A percentile compares a stretch with the other conserved stretches of the same genome.
Conservation (phyloP, 2,113 vertebrate species). For the Conger conger region DNA sequence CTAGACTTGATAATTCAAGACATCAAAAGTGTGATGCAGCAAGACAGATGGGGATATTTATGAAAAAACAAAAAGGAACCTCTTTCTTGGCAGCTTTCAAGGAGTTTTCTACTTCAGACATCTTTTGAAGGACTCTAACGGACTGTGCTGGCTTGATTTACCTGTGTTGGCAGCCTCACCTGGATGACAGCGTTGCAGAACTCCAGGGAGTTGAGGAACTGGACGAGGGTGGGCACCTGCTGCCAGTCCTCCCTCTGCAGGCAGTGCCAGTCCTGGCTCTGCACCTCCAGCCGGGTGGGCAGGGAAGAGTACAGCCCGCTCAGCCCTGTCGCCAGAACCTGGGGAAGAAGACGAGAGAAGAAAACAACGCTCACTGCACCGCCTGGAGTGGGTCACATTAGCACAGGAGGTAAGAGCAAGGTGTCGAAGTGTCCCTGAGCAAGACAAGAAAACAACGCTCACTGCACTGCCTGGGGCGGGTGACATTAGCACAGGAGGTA, state of each 20-base stretch:
- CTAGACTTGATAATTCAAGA: neutral
- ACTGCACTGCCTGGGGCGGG: too few species aligned
- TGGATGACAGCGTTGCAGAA: conserved; percentile 97
- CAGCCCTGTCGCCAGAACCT: conserved; percentile 94
- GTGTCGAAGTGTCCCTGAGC: too few species aligned
- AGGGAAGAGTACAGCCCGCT: conserved; percentile 95
- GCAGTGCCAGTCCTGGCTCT: conserved; percentile 90
- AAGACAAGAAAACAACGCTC: too few species aligned
- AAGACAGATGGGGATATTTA: neutral
- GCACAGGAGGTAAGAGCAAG: too few species aligned
- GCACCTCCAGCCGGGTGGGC: conserved; percentile 87
- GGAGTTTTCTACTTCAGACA: neutral
- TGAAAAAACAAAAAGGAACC: neutral
- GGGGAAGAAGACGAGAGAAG: neutral
- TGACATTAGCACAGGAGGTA: too few species aligned
- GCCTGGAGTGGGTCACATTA: too few species aligned
- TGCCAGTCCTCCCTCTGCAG: conserved; percentile 90
- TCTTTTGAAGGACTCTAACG: neutral
- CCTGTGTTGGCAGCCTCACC: conserved; percentile 60
- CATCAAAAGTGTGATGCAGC: neutral
- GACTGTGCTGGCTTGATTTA: neutral
- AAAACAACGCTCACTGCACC: conserved; percentile 1
- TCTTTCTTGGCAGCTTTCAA: neutral
- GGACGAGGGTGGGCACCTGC: conserved; percentile 83
- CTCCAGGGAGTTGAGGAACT: conserved; percentile 96